Evolutionary conservation across 2,888 invertebrate species (phyloP).

Genomic region (Pandemis cinnamomeana): DNA sequence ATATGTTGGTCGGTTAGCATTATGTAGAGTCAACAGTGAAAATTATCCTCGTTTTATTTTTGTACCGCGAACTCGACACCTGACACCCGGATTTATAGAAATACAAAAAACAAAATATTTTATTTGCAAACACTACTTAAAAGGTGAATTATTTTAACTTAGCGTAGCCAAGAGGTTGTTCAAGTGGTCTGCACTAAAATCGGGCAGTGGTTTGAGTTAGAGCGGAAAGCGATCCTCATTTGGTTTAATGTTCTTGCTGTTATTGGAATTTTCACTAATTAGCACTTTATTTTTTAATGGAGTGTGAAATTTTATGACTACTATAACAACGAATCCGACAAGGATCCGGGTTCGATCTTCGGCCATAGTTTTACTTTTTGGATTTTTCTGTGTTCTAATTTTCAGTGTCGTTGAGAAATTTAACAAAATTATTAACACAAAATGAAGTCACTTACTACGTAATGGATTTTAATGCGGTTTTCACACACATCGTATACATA

Average conservation of each 20-base stretch:
- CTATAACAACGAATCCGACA: too few species aligned
- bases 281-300: too few species aligned
- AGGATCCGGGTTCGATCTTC: too few species aligned
- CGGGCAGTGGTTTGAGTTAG: constrained; percentile 14
- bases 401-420: too few species aligned
- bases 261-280: not conserved
- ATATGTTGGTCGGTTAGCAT: not conserved
- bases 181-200: constrained; percentile 29
- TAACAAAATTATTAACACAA: too few species aligned
- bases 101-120: constrained; percentile 21
- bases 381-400: too few species aligned
- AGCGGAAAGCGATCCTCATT: constrained; percentile 7
- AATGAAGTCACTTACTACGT: too few species aligned
- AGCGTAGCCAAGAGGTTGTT: constrained; percentile 27
- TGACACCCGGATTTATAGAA: constrained; percentile 35
- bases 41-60: constrained; percentile 8
- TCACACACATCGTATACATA: too few species aligned
- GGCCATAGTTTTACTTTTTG: too few species aligned
- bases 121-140: constrained; percentile 33
- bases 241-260: not conserved
- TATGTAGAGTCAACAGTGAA: not conserved
- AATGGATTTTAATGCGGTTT: too few species aligned
- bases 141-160: constrained; percentile 39
- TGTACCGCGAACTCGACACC: not conserved
- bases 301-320: too few species aligned